Evolutionary conservation across 2,888 invertebrate species (phyloP), one percentile per base, ranked within the genome.

Genomic region (Biston stratarius): DNA sequence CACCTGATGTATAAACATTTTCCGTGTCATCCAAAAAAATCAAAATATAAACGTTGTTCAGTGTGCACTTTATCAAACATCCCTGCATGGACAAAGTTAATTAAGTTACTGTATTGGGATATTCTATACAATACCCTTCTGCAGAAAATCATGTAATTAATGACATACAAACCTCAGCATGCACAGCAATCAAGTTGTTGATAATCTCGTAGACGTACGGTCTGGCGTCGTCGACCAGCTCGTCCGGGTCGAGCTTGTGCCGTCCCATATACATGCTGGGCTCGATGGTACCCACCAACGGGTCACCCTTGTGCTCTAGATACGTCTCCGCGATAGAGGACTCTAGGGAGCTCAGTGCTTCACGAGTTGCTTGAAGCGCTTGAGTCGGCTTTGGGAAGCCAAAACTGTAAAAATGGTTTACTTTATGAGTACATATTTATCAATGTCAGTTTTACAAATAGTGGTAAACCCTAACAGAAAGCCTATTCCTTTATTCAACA

Each of bases 231-330:
- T 95, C 95, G 0, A 97, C 96, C 57, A 96, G 94, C 58, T 96
- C 95, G 76, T 97, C 96, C 0, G 96, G 95, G 78, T 97, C 96
- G 96, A 98, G 97, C 82, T 97, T 97, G 83, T 98, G 97, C 66
- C 96, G 95, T 0, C 98, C 98, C 82, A 97, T 95, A 88, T 99
- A 99, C 98, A 99, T 99, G 71, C 98, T 98, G 7, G 98, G 98
- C 88, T 99, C 99, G 72, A 99, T 98, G 7, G 97, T 97, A n/a
- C 98, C 99, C 34, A 99, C 98, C 11, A 99, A 94, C 0, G 99
- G 99, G 91, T 99, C 98, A 52, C 98, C 97, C 83, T 98, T 98
- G 82, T 97, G 97, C 86, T 99, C 99, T 58, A 97, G 93, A 83
- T 97, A 97, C 2, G 96, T 96, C 79, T 98, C 97, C 12, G 97